Conservation (phyloP, 2,888 invertebrate species). For the Rhogogaster chlorosoma region DNA sequence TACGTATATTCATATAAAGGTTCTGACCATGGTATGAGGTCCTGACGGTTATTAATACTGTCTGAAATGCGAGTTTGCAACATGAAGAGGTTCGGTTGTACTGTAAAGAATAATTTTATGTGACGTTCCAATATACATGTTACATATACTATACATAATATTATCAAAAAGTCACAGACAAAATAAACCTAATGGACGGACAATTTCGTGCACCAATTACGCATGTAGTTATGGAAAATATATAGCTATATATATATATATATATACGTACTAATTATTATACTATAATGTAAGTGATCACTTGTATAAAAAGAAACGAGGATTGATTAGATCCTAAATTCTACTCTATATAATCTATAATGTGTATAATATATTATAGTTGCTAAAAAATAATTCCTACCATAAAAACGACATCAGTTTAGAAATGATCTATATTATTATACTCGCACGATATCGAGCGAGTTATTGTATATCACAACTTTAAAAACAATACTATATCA, state of each 20-base stretch:
- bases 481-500: conserved; percentile 25
- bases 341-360: background rate
- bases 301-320: conserved; percentile 3
- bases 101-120: conserved; percentile 24
- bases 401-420: background rate
- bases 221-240: background rate
- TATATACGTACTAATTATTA: background rate
- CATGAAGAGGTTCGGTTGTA: background rate
- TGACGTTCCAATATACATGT: background rate
- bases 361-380: background rate
- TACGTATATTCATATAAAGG: no score
- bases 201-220: conserved; percentile 41
- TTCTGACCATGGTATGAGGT: background rate
- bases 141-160: background rate
- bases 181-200: conserved; percentile 40
- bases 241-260: background rate
- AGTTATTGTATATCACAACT: conserved; percentile 39
- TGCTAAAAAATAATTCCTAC: conserved; percentile 19
- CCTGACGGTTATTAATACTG: background rate
- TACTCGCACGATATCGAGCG: conserved; percentile 35
- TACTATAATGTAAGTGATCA: background rate
- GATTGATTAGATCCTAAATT: background rate
- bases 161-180: background rate
- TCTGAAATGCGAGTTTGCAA: background rate
- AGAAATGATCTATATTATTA: conserved; percentile 37